Evolutionary conservation across 2,888 invertebrate genomes (phyloP), one percentile per base, ranked within the genome.

Genomic region (Drosophila glabriapex): DNA sequence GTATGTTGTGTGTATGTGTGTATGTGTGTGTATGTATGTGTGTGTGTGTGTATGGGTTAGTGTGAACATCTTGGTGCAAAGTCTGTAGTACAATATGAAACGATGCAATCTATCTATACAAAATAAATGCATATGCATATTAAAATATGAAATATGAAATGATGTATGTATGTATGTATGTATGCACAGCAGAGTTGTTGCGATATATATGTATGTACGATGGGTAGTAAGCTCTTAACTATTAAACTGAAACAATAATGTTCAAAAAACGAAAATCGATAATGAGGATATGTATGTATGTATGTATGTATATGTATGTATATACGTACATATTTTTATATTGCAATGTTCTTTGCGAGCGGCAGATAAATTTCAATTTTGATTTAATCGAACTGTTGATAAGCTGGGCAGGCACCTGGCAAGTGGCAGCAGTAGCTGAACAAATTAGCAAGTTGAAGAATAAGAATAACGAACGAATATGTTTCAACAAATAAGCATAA

Each of bases 381-480:
- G 35, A 63, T 58, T 9, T 61, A 35, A 63, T 46, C n/a, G 4
- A 56, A 35, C 41, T 56, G 56, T 63, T 56, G 25, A 65, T 39
- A 35, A 59, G 25, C 7, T 39, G 60, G 73, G 74, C 74, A 37
- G 74, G 73, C 35, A 73, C 54, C 60, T 33, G 52, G 43, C 25
- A 37, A 1, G 4, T 55, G 9, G 37, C 53, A 53, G 22, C 25
- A 16, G 53, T n/a, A 50, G 25, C 22, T 25, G 33, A 33, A 59
- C 29, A 33, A 46, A 46, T 25, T 43, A 35, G 12, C 14, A 33
- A 22, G 19, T 59, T 33, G 19, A 39, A n/a, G 22, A 46, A 46
- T 46, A 41, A 14, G 25, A 49, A 31, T 60, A 33, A 53, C 4
- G 41, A 56, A 41, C 7, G 35, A 35, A 33, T n/a, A 56, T 10